Evolutionary conservation across 2,888 invertebrate species (phyloP).

Genomic region (Vesta saturnalis): DNA sequence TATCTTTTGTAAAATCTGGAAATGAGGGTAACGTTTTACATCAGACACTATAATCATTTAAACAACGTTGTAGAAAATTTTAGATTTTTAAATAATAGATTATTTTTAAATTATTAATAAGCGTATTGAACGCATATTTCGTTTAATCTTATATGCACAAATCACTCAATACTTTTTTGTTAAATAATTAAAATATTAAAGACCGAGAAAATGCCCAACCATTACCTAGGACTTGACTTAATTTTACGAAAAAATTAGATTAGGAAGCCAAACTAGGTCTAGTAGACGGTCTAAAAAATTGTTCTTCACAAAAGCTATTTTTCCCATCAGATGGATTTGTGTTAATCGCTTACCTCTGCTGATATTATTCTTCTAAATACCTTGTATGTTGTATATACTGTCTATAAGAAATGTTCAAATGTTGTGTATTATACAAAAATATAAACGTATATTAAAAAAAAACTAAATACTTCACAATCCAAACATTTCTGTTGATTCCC

Average conservation of each 20-base stretch:
- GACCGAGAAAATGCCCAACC: constrained; percentile 34
- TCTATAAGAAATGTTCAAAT: constrained; percentile 59
- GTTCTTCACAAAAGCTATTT: constrained; percentile 21
- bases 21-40: constrained; percentile 17
- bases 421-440: constrained; percentile 56
- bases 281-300: constrained; percentile 31
- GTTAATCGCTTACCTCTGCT: constrained; percentile 30
- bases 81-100: constrained; percentile 29
- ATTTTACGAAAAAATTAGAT: constrained; percentile 19
- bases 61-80: constrained; percentile 20
- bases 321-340: constrained; percentile 19
- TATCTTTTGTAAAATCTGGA: constrained; percentile 9
- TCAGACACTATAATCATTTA: constrained; percentile 14
- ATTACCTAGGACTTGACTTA: background rate
- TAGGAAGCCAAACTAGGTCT: constrained; percentile 26
- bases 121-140: constrained; percentile 19
- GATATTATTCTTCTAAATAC: constrained; percentile 47
- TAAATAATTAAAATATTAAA: constrained; percentile 13
- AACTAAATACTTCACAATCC: constrained; percentile 12
- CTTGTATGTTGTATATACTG: constrained; percentile 55
- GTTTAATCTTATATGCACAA: constrained; percentile 27
- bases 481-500: background rate
- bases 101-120: constrained; percentile 22
- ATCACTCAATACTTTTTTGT: constrained; percentile 17
- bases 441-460: constrained; percentile 20